Evolutionary conservation across 2,888 invertebrate genomes (phyloP).

Genomic region (Adineta ricciae): DNA sequence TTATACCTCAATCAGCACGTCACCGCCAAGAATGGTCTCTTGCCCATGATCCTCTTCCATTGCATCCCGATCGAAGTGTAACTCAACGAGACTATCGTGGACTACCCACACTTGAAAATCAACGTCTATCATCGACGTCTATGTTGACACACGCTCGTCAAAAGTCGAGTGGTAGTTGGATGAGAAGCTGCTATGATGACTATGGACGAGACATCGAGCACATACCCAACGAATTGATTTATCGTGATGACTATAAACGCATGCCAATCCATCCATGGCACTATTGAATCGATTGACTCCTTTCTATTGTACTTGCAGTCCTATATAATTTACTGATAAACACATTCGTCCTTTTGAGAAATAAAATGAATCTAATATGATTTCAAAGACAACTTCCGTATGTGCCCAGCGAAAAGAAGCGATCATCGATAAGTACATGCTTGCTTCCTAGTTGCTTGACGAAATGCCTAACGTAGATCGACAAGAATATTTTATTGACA

Average conservation of each 20-base stretch:
- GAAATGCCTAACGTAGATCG: neutral
- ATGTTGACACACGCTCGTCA: too few species aligned
- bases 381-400: too few species aligned
- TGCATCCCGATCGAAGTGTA: neutral
- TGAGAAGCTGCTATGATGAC: neutral
- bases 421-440: neutral
- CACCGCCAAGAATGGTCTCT: neutral
- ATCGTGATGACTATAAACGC: neutral
- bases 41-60: neutral
- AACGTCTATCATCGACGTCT: neutral
- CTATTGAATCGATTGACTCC: neutral
- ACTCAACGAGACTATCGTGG: constrained; percentile 9
- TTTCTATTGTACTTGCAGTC: neutral
- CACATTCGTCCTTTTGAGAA: neutral
- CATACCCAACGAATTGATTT: neutral
- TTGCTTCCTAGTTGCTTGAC: neutral
- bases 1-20: neutral
- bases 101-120: neutral
- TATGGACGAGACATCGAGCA: neutral
- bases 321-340: neutral
- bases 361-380: neutral
- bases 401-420: neutral
- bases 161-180: neutral
- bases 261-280: constrained; percentile 10
- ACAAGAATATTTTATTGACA: neutral